phyloP scores from a whole-genome alignment of 2,113 vertebrate species.

The Cichladusa arquata region DNA sequence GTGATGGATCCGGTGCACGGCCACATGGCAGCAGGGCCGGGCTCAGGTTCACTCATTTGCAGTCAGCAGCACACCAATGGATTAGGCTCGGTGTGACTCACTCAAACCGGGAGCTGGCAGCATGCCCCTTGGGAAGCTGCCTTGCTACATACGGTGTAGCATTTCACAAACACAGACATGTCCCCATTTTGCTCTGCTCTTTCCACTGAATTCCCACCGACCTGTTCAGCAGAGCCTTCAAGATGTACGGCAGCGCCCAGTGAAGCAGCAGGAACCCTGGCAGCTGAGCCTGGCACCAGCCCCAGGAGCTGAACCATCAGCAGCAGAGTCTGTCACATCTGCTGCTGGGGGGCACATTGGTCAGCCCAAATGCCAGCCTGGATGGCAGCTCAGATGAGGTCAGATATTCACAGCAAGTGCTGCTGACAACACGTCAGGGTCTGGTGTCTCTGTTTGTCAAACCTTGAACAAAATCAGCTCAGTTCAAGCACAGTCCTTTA shows the following conservation, averaged over 20 bases:
- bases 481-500: neutral
- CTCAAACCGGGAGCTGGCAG: neutral
- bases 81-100: neutral
- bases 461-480: neutral
- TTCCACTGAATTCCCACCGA: neutral
- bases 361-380: neutral
- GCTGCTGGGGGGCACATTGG: neutral
- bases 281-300: neutral
- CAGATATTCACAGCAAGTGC: neutral
- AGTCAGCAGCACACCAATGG: neutral
- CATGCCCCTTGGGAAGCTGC: neutral
- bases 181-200: neutral
- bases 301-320: neutral
- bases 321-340: neutral
- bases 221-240: neutral
- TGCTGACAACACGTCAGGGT: fast-evolving
- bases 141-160: neutral
- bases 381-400: neutral
- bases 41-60: neutral
- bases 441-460: neutral
- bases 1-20: neutral
- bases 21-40: neutral
- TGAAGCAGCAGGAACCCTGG: neutral
- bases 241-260: fast-evolving
- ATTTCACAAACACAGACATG: neutral